Conservation (phyloP, 2,888 invertebrate species). For the Drosophila maculinotata region DNA sequence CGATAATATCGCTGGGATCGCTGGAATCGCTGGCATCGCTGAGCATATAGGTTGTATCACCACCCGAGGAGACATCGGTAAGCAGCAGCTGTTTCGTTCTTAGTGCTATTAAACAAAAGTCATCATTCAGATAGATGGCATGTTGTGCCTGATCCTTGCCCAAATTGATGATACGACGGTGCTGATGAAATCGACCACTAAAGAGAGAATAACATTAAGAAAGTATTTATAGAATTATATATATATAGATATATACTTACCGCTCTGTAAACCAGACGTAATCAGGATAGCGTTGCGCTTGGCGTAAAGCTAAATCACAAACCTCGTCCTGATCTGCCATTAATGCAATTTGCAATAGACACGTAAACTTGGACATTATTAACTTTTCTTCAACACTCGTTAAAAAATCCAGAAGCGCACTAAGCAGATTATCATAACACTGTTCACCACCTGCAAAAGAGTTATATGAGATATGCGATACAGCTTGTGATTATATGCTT, state of each 20-base stretch:
- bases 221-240: not conserved
- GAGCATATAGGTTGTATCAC: constrained; percentile 70
- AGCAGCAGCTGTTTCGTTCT: constrained; percentile 74
- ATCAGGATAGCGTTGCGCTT: constrained; percentile 73
- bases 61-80: constrained; percentile 82
- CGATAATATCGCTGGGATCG: constrained; percentile 58
- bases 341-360: constrained; percentile 82
- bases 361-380: constrained; percentile 77
- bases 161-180: constrained; percentile 83
- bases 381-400: constrained; percentile 83
- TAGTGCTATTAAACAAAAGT: constrained; percentile 81
- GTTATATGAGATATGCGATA: too few species aligned
- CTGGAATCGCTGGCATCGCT: constrained; percentile 57
- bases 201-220: not conserved
- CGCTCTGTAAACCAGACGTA: constrained; percentile 83
- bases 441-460: too few species aligned
- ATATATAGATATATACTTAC: constrained; percentile 57
- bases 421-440: constrained; percentile 57
- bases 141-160: constrained; percentile 67
- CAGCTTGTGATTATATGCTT: not conserved
- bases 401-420: constrained; percentile 77
- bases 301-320: constrained; percentile 80
- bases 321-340: constrained; percentile 72
- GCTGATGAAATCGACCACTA: constrained; percentile 83
- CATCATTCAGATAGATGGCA: constrained; percentile 76